These are phyloP conservation scores for Athripsodes cinereus DNA, from an alignment of 2,888 invertebrate genomes.

Conservation along the genomic window DNA sequence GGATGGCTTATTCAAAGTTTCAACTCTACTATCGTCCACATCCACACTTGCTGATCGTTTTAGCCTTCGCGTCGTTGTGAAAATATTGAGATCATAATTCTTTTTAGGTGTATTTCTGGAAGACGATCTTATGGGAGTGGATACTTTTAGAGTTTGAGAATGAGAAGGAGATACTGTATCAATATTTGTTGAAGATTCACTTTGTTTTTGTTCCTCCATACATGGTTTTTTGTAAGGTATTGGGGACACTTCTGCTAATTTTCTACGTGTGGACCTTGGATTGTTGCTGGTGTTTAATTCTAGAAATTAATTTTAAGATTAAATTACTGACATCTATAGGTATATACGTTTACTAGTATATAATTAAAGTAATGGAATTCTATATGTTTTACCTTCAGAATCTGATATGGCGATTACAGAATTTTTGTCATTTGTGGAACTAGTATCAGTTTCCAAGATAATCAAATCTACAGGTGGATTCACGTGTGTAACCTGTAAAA, in stretches of 20 bases:
- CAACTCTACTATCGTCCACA: background rate
- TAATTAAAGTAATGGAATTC: background rate
- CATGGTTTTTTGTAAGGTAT: conserved; percentile 9
- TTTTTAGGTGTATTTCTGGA: conserved; percentile 39
- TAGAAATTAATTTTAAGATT: no score
- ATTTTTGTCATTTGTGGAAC: conserved; percentile 12
- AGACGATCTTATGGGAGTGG: conserved; percentile 34
- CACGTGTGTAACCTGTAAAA: conserved; percentile 17
- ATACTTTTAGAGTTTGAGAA: background rate
- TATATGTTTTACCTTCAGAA: conserved; percentile 12
- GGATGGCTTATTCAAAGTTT: background rate
- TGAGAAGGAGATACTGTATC: conserved; percentile 32
- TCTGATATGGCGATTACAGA: conserved; percentile 13
- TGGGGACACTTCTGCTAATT: conserved; percentile 6
- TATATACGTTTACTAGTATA: no score
- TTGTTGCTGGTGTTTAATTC: no score
- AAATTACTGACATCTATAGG: no score
- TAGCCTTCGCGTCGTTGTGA: conserved; percentile 3
- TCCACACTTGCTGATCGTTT: conserved; percentile 15
- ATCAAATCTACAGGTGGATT: conserved; percentile 10
- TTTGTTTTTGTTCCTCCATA: conserved; percentile 26
- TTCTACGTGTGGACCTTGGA: background rate
- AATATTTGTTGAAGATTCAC: conserved; percentile 36
- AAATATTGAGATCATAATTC: conserved; percentile 29
- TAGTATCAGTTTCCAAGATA: conserved; percentile 18